These are phyloP conservation scores for Procambarus virginalis DNA, from an alignment of 1,140 invertebrate species.

Conservation along the genomic window DNA sequence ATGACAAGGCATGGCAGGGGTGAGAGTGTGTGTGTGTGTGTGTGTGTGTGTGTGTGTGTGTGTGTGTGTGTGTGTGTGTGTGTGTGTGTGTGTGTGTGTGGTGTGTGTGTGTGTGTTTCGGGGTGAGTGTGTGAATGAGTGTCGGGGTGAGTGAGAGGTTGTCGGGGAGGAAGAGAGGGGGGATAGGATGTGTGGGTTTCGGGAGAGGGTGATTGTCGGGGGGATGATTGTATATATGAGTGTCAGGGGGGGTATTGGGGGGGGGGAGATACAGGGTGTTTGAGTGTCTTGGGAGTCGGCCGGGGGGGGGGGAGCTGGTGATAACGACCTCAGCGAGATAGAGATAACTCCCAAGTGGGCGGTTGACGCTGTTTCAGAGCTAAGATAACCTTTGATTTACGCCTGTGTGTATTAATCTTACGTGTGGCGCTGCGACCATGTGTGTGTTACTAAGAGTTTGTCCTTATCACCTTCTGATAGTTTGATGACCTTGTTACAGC, in stretches of 20 bases:
- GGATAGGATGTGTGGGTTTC: no score
- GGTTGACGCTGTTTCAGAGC: background rate
- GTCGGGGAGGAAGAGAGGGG: no score
- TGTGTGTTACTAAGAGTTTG: background rate
- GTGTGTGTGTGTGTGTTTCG: no score
- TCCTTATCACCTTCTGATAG: conserved; percentile 1
- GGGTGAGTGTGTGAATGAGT: background rate
- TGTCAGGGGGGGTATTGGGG: no score
- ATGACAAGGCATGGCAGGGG: no score
- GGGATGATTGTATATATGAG: no score
- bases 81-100: no score
- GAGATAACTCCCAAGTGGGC: background rate
- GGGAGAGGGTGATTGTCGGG: no score
- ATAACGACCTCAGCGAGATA: background rate
- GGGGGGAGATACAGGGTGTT: no score
- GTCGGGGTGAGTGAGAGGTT: no score
- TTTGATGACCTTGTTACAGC: background rate
- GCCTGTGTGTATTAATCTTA: background rate
- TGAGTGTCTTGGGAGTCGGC: background rate
- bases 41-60: no score
- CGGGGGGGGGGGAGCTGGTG: background rate
- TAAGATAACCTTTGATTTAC: background rate
- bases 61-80: background rate
- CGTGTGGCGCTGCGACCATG: background rate
- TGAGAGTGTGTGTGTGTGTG: no score